A percentile compares a stretch with the other conserved stretches of the same genome.
These are phyloP conservation scores for Crotalus tigris DNA, from an alignment of 2,113 vertebrate genomes.

Conservation along the genomic window DNA sequence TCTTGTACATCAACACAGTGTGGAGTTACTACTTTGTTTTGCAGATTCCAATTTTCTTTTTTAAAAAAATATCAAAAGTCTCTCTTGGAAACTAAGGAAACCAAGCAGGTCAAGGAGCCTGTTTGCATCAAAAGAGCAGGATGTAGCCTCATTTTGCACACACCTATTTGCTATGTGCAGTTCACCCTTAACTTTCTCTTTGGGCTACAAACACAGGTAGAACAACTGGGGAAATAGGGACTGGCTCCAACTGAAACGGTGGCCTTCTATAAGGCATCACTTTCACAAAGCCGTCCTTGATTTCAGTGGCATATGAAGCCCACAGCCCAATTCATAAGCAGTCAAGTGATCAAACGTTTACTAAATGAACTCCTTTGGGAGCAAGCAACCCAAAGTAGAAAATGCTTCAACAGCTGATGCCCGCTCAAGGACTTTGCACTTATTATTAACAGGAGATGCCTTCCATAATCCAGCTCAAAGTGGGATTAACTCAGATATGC, in stretches of 20 bases:
- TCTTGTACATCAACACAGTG: background rate
- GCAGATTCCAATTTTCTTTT: background rate
- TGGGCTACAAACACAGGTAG: background rate
- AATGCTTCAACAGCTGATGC: background rate
- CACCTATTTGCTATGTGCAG: background rate
- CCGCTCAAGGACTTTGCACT: fast-evolving
- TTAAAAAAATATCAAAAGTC: background rate
- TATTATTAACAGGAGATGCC: background rate
- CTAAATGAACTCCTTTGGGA: background rate
- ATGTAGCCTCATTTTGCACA: background rate
- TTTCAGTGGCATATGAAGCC: fast-evolving
- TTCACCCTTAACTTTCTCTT: background rate
- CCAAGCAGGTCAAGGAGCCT: background rate
- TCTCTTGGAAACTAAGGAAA: background rate
- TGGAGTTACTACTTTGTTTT: background rate
- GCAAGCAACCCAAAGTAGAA: background rate
- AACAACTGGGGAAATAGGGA: background rate
- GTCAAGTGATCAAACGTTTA: background rate
- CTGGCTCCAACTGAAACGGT: background rate
- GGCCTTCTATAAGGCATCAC: background rate
- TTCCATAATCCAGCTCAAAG: slow-evolving; percentile 19
- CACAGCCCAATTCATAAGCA: fast-evolving
- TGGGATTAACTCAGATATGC: background rate
- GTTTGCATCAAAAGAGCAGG: background rate
- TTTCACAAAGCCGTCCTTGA: fast-evolving